Evolutionary conservation across 2,797 vertebrate genomes (phyloP).

Genomic region (Trichosurus vulpecula): DNA sequence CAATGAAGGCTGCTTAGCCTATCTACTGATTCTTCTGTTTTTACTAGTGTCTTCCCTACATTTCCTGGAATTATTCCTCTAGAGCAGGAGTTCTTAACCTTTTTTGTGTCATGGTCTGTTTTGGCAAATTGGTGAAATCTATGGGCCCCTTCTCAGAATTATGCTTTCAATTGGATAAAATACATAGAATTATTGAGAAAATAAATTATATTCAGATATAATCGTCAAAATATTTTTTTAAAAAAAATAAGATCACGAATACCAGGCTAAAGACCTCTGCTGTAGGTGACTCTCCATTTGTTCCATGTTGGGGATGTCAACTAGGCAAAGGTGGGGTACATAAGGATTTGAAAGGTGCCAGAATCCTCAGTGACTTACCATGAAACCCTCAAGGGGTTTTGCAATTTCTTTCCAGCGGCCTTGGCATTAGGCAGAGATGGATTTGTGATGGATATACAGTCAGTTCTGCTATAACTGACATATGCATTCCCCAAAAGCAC

Average conservation of each 20-base stretch:
- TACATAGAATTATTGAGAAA: not conserved
- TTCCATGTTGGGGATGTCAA: not conserved
- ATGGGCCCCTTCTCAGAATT: not conserved
- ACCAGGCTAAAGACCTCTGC: not conserved
- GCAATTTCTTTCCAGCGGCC: not conserved
- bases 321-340: not conserved
- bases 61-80: not conserved
- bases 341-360: not conserved
- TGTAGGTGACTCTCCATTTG: not conserved
- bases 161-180: not conserved
- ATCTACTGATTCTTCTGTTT: no score
- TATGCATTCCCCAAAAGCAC: not conserved
- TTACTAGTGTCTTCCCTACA: not conserved
- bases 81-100: not conserved
- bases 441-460: not conserved
- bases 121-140: not conserved
- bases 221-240: not conserved
- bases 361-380: not conserved
- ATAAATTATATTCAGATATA: not conserved
- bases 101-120: not conserved
- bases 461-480: not conserved
- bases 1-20: no score
- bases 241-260: not conserved
- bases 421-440: not conserved
- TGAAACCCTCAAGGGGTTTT: not conserved